Percentiles rank a stretch among this genome's conserved stretches.
phyloP scores from a whole-genome alignment of 2,888 invertebrate genomes.

The Drosophila nigricruria region DNA sequence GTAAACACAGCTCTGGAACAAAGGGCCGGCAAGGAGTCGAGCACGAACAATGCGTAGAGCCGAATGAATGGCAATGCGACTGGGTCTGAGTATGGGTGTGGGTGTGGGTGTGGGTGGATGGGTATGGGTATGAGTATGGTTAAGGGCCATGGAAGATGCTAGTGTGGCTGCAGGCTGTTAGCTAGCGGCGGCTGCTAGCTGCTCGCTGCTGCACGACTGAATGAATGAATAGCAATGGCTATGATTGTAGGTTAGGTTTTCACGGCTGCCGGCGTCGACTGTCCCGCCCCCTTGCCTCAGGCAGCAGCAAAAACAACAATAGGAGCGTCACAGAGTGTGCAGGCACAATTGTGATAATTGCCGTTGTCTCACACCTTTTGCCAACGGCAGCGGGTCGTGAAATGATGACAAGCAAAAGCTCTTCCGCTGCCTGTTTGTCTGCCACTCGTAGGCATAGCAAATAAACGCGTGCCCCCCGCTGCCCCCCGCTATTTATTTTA shows the following conservation, averaged over 20 bases:
- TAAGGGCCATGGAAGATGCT: slow-evolving; percentile 5
- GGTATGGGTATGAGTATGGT: not conserved
- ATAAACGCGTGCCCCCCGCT: slow-evolving; percentile 25
- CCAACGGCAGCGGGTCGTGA: slow-evolving; percentile 69
- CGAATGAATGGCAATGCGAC: slow-evolving; percentile 59
- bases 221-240: slow-evolving; percentile 62
- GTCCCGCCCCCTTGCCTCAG: too few species aligned
- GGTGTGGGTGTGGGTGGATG: slow-evolving; percentile 2
- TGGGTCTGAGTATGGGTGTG: not conserved
- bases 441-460: slow-evolving; percentile 45
- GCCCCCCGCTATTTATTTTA: slow-evolving; percentile 64
- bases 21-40: slow-evolving; percentile 74
- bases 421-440: slow-evolving; percentile 71
- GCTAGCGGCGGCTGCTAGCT: not conserved
- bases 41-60: slow-evolving; percentile 74
- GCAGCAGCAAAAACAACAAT: slow-evolving; percentile 9
- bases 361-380: slow-evolving; percentile 78
- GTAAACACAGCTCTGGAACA: slow-evolving; percentile 75
- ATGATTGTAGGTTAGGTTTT: slow-evolving; percentile 54
- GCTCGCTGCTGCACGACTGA: slow-evolving; percentile 49
- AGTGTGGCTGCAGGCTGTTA: slow-evolving; percentile 5
- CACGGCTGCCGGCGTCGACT: slow-evolving; percentile 6
- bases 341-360: slow-evolving; percentile 79
- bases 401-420: slow-evolving; percentile 80
- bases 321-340: slow-evolving; percentile 9